A percentile compares a stretch with the other conserved stretches of the same genome.
phyloP scores from a whole-genome alignment of 2,113 vertebrate genomes.

The Istiophorus platypterus region DNA sequence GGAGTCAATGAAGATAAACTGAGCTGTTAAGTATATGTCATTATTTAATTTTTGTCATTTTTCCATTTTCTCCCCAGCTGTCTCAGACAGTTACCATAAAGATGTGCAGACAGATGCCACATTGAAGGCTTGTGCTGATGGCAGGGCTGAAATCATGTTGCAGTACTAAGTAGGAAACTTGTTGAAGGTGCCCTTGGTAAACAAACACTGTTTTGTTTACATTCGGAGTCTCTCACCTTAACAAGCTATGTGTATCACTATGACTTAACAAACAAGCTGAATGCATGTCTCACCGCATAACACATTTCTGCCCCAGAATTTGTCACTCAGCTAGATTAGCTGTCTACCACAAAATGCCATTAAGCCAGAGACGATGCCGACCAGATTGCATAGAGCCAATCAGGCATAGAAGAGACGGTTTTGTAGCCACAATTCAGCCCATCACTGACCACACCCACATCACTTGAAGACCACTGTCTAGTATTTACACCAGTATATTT shows the following conservation, averaged over 20 bases:
- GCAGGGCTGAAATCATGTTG: not conserved
- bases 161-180: not conserved
- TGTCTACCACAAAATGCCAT: not conserved
- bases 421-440: not conserved
- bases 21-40: slow-evolving; percentile 30
- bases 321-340: not conserved
- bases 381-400: not conserved
- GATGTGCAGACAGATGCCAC: slow-evolving; percentile 10
- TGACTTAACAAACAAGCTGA: not conserved
- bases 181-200: not conserved
- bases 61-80: slow-evolving; percentile 13
- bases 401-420: no score
- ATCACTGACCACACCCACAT: not conserved
- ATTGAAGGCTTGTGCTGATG: not conserved
- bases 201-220: not conserved
- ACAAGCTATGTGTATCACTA: not conserved
- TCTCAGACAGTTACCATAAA: not conserved
- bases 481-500: not conserved
- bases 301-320: not conserved
- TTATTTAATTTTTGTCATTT: slow-evolving; percentile 35
- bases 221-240: not conserved
- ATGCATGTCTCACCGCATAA: not conserved
- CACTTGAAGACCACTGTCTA: not conserved
- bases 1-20: slow-evolving; percentile 12
- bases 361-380: not conserved